Evolutionary conservation across 2,113 vertebrate species (phyloP).

Genomic region (Psittacula cyanocephala): DNA sequence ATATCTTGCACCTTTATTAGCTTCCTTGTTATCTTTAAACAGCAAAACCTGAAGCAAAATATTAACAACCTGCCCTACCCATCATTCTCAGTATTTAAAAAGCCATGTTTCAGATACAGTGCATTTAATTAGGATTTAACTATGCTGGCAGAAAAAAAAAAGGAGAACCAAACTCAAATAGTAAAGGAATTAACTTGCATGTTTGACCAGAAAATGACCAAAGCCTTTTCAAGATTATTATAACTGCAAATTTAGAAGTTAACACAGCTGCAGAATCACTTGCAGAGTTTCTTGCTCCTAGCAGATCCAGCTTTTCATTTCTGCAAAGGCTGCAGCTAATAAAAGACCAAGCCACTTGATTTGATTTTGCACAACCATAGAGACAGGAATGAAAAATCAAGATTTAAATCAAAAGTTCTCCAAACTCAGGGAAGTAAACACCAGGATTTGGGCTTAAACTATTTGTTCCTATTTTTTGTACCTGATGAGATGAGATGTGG

Average conservation of each 20-base stretch:
- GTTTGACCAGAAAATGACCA: background rate
- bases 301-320: background rate
- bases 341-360: background rate
- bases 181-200: background rate
- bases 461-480: background rate
- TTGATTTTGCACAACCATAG: background rate
- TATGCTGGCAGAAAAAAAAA: background rate
- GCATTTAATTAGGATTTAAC: background rate
- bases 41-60: background rate
- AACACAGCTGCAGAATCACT: background rate
- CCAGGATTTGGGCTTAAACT: background rate
- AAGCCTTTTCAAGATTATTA: background rate
- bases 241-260: background rate
- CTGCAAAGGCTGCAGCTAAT: background rate
- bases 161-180: background rate
- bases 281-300: background rate
- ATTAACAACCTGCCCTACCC: background rate
- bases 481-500: background rate
- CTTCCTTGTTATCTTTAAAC: background rate
- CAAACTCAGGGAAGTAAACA: background rate
- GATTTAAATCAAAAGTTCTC: background rate
- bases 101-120: background rate
- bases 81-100: background rate
- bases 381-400: background rate
- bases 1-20: background rate